Conservation (phyloP, 1,140 invertebrate species). For the Rhizoglyphus robini region DNA sequence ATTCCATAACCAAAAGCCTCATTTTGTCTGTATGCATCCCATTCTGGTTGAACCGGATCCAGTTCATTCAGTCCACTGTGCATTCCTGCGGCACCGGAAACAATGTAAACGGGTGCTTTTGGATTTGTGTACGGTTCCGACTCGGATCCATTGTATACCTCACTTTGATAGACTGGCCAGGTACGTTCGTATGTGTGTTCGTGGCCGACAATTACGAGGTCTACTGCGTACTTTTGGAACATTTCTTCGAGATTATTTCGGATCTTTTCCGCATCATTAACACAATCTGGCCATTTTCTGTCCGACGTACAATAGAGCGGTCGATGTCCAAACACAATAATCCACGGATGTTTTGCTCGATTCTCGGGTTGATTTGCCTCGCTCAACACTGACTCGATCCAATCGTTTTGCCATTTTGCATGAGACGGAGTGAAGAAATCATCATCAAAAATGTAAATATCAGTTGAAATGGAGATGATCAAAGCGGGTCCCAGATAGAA, state of each 20-base stretch:
- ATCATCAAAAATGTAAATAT: conserved; percentile 64
- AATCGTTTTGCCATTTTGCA: conserved; percentile 79
- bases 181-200: conserved; percentile 89
- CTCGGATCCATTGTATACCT: conserved; percentile 56
- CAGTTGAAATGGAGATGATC: conserved; percentile 78
- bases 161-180: conserved; percentile 77
- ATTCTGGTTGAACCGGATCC: background rate
- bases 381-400: conserved; percentile 65
- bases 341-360: conserved; percentile 65
- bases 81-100: conserved; percentile 28
- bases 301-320: conserved; percentile 87
- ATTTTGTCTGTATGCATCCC: background rate
- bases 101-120: conserved; percentile 76
- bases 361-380: conserved; percentile 44
- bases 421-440: too few relatives aligned
- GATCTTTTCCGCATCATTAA: conserved; percentile 43
- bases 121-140: conserved; percentile 62
- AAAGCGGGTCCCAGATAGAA: conserved; percentile 79
- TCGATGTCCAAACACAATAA: conserved; percentile 80
- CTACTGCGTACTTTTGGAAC: conserved; percentile 73
- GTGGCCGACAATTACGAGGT: conserved; percentile 83
- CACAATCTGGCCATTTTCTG: conserved; percentile 29
- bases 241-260: conserved; percentile 53
- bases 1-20: background rate
- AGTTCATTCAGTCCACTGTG: background rate